phyloP scores from a whole-genome alignment of 2,113 vertebrate genomes.

The Pterophyllum scalare region DNA sequence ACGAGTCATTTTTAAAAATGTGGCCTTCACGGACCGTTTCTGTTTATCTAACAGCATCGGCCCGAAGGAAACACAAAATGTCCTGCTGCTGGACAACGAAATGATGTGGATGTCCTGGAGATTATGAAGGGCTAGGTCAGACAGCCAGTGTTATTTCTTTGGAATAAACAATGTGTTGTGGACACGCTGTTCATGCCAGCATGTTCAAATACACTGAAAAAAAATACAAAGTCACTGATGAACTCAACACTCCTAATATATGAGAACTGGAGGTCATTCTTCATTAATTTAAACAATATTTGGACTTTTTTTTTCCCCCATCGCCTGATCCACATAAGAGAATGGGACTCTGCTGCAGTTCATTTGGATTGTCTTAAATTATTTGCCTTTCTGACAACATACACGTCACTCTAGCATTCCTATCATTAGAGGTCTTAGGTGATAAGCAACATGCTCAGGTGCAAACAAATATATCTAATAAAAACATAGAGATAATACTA shows the following conservation, averaged over 20 bases:
- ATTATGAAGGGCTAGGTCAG: neutral
- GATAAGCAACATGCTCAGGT: neutral
- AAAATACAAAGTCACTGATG: neutral
- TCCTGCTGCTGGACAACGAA: neutral
- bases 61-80: neutral
- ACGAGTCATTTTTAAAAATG: slow-evolving; percentile 10
- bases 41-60: slow-evolving; percentile 18
- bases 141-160: neutral
- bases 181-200: neutral
- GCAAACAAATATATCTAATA: neutral
- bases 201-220: neutral
- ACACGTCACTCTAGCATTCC: neutral
- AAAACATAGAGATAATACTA: neutral
- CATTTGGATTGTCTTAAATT: neutral
- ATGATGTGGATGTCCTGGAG: neutral
- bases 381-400: neutral
- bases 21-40: neutral
- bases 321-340: neutral
- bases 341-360: neutral
- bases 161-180: neutral
- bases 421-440: neutral
- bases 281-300: neutral
- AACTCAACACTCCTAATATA: neutral
- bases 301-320: neutral
- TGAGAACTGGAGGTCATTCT: neutral